These are phyloP conservation scores for Charina bottae DNA, from an alignment of 2,113 vertebrate genomes.

Conservation along the genomic window DNA sequence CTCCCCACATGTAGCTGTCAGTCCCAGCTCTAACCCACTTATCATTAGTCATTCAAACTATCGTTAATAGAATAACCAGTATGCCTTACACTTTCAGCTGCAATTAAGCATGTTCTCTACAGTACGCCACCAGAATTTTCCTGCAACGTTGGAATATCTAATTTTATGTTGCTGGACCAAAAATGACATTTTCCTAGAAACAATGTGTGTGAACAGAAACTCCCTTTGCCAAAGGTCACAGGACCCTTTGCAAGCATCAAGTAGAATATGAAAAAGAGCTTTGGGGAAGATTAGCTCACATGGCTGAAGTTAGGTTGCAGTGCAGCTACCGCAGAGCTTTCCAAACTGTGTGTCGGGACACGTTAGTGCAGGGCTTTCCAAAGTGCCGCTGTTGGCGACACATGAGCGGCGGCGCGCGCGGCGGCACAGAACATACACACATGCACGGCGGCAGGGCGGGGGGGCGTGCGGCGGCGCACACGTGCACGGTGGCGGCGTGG, in stretches of 20 bases:
- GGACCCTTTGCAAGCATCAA: background rate
- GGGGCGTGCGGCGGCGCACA: too few species aligned
- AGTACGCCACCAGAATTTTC: background rate
- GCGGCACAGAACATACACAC: too few species aligned
- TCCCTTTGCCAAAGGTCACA: background rate
- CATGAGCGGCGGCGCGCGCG: too few species aligned
- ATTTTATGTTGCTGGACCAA: background rate
- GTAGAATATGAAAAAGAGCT: background rate
- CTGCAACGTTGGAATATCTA: background rate
- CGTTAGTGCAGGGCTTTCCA: too few species aligned
- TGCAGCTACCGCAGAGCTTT: too few species aligned
- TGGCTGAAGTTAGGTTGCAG: background rate
- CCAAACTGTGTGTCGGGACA: too few species aligned
- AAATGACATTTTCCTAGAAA: background rate
- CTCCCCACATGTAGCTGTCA: background rate
- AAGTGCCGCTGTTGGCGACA: too few species aligned
- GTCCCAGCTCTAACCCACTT: background rate
- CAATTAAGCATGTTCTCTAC: background rate
- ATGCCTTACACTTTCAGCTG: background rate
- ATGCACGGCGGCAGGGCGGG: too few species aligned
- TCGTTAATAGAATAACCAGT: background rate
- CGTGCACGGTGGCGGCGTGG: too few species aligned
- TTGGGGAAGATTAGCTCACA: background rate
- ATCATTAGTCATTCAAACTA: background rate
- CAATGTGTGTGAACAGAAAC: background rate